A percentile compares a stretch with the other conserved stretches of the same genome.
These are phyloP conservation scores for Mycteria americana DNA, from an alignment of 2,797 vertebrate genomes.

Conservation along the genomic window DNA sequence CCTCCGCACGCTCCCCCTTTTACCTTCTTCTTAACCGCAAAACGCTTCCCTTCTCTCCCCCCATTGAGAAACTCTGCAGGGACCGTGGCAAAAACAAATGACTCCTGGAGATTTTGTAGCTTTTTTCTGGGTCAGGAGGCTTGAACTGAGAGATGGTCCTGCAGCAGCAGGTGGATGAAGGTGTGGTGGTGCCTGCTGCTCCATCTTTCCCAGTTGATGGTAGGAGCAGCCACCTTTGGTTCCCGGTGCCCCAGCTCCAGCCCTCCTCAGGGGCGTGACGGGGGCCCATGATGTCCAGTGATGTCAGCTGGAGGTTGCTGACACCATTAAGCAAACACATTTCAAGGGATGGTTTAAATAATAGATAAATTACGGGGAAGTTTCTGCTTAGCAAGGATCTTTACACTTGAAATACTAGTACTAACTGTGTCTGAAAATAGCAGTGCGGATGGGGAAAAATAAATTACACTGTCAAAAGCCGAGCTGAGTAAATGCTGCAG, in stretches of 20 bases:
- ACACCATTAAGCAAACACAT: neutral
- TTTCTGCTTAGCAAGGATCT: slow-evolving; percentile 21
- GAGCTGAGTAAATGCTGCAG: neutral
- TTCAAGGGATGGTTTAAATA: neutral
- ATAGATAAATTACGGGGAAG: neutral
- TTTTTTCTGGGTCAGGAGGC: neutral
- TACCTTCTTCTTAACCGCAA: neutral
- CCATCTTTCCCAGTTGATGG: neutral
- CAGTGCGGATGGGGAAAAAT: neutral
- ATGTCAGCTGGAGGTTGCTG: neutral
- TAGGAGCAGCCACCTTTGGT: neutral
- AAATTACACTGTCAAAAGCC: neutral
- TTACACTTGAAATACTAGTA: neutral
- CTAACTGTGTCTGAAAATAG: neutral
- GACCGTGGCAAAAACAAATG: neutral
- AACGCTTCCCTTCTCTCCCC: neutral
- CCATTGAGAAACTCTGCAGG: neutral
- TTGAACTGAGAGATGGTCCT: neutral
- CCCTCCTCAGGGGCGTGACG: rapidly evolving
- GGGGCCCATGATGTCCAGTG: neutral
- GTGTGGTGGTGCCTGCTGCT: neutral
- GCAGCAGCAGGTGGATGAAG: neutral
- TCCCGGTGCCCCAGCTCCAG: neutral
- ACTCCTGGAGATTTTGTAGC: neutral
- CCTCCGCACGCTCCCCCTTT: rapidly evolving